phyloP scores from a whole-genome alignment of 2,888 invertebrate genomes.

The Scaptomyza flava region DNA sequence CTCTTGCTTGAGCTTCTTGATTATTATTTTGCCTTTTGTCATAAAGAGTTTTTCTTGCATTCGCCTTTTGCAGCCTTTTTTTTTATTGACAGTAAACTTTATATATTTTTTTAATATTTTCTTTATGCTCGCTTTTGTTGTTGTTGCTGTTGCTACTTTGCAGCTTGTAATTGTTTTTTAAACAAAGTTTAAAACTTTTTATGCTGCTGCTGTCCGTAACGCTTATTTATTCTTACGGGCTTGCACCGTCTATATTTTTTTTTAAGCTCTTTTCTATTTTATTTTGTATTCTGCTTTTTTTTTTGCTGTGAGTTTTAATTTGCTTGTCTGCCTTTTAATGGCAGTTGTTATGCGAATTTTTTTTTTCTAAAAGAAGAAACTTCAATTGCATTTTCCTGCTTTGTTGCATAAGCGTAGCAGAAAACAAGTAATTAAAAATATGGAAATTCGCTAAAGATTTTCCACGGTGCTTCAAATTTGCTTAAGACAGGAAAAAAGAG shows the following conservation, averaged over 20 bases:
- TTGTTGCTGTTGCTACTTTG: constrained; percentile 40
- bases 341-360: constrained; percentile 70
- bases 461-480: constrained; percentile 22
- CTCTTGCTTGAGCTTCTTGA: constrained; percentile 38
- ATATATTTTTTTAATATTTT: constrained; percentile 68
- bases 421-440: constrained; percentile 72
- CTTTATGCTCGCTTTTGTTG: constrained; percentile 51
- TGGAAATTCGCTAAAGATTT: constrained; percentile 37
- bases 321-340: constrained; percentile 78
- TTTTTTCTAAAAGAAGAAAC: constrained; percentile 56
- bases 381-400: constrained; percentile 62
- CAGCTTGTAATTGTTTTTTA: constrained; percentile 76
- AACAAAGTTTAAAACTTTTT: constrained; percentile 77
- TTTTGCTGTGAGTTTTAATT: constrained; percentile 65
- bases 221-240: constrained; percentile 41
- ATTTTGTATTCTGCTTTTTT: background rate
- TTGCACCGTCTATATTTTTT: constrained; percentile 20
- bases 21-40: constrained; percentile 71
- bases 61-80: constrained; percentile 44
- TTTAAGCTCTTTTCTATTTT: background rate
- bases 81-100: constrained; percentile 73
- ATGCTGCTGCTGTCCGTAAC: constrained; percentile 34
- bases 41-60: constrained; percentile 72
- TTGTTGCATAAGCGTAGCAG: constrained; percentile 34
- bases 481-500: background rate